Conservation (phyloP, 1,140 invertebrate genomes). For the Tetraneura akinire region DNA sequence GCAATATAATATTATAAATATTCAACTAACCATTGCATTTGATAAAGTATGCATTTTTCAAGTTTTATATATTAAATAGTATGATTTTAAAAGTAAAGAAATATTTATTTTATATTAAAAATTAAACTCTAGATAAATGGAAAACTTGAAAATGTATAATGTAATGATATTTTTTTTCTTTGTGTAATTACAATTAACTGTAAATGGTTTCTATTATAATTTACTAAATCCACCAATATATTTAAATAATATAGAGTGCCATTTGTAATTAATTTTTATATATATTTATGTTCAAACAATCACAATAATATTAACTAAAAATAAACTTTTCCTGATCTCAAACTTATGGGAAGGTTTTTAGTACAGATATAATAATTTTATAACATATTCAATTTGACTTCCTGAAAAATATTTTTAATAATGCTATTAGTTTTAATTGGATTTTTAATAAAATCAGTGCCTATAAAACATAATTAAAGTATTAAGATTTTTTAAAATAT, state of each 20-base stretch:
- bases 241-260: conserved; percentile 27
- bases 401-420: conserved; percentile 28
- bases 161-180: neutral
- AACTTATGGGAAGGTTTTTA: conserved; percentile 49
- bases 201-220: neutral
- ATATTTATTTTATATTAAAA: neutral
- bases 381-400: conserved; percentile 47
- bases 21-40: neutral
- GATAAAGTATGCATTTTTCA: conserved; percentile 42
- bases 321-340: conserved; percentile 50
- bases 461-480: conserved; percentile 34
- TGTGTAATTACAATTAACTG: neutral
- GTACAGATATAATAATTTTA: neutral
- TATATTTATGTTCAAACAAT: neutral
- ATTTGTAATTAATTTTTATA: conserved; percentile 26
- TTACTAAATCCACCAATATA: conserved; percentile 25
- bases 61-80: neutral
- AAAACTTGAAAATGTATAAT: conserved; percentile 35
- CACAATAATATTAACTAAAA: conserved; percentile 11
- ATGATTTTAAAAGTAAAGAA: neutral
- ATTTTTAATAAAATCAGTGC: conserved; percentile 41
- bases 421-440: conserved; percentile 18
- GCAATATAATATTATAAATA: neutral
- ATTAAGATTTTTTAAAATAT: conserved; percentile 20
- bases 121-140: neutral